Evolutionary conservation across 2,888 invertebrate genomes (phyloP).

Genomic region (Drosophila affinis): DNA sequence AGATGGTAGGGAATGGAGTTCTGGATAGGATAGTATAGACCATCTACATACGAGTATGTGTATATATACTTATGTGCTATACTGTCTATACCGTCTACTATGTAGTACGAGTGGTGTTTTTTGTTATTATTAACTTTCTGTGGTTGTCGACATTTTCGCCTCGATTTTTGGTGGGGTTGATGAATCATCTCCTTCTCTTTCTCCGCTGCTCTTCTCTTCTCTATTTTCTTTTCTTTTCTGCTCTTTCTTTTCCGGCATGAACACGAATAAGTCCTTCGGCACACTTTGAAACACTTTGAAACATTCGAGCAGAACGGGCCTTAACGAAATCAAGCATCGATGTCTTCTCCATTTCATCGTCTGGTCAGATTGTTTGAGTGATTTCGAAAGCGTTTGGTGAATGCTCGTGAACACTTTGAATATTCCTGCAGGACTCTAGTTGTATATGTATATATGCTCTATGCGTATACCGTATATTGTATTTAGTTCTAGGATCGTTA

Average conservation of each 20-base stretch:
- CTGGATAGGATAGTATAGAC: slow-evolving; percentile 20
- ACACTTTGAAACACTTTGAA: background rate
- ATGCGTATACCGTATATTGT: background rate
- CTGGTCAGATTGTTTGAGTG: too few relatives aligned
- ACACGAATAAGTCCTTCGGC: background rate
- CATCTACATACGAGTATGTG: slow-evolving; percentile 28
- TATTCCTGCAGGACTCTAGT: background rate
- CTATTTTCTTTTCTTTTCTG: background rate
- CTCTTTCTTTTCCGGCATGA: background rate
- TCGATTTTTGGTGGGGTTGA: slow-evolving; percentile 39
- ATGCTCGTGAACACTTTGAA: background rate
- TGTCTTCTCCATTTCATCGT: background rate
- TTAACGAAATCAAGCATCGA: too few relatives aligned
- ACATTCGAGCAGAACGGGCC: background rate
- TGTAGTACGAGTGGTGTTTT: slow-evolving; percentile 26
- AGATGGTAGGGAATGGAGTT: background rate
- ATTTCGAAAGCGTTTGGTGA: too few relatives aligned
- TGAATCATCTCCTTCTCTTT: slow-evolving; percentile 21
- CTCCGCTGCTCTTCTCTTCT: background rate
- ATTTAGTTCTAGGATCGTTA: background rate
- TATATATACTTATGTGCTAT: slow-evolving; percentile 34
- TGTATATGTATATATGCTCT: background rate
- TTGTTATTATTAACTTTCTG: slow-evolving; percentile 20
- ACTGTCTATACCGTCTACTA: slow-evolving; percentile 30
- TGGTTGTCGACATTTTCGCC: background rate